A percentile compares a stretch with the other conserved stretches of the same genome.
Evolutionary conservation across 2,797 vertebrate species (phyloP).

Genomic region (Meda fulgida): DNA sequence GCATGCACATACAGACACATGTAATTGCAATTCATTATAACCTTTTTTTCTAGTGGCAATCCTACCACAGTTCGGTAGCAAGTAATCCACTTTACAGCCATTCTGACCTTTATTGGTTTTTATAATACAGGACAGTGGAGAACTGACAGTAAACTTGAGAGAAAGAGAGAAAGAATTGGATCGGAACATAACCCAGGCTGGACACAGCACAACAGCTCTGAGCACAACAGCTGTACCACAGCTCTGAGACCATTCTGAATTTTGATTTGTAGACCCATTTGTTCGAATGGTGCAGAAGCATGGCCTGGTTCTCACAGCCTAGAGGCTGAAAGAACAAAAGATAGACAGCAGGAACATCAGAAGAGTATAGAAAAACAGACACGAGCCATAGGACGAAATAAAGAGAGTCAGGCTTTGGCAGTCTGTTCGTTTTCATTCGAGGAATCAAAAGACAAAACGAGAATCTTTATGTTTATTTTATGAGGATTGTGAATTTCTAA

Average conservation of each 20-base stretch:
- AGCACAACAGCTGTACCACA: neutral
- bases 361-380: conserved; percentile 24
- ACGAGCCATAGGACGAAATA: conserved; percentile 7
- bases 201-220: too few species aligned
- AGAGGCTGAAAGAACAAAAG: conserved; percentile 18
- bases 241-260: neutral
- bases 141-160: neutral
- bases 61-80: neutral
- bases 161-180: neutral
- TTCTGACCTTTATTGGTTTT: neutral
- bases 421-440: neutral
- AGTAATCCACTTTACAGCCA: neutral
- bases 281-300: conserved; percentile 30
- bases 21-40: conserved; percentile 13
- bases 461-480: conserved; percentile 33
- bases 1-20: conserved; percentile 11
- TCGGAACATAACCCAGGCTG: neutral
- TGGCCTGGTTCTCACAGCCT: conserved; percentile 50
- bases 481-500: neutral
- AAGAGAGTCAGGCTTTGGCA: conserved; percentile 8
- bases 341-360: conserved; percentile 29
- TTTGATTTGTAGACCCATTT: conserved; percentile 24
- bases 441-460: conserved; percentile 16
- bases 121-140: neutral
- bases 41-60: neutral